phyloP scores from a whole-genome alignment of 2,888 invertebrate genomes.

The Parnassius apollo region DNA sequence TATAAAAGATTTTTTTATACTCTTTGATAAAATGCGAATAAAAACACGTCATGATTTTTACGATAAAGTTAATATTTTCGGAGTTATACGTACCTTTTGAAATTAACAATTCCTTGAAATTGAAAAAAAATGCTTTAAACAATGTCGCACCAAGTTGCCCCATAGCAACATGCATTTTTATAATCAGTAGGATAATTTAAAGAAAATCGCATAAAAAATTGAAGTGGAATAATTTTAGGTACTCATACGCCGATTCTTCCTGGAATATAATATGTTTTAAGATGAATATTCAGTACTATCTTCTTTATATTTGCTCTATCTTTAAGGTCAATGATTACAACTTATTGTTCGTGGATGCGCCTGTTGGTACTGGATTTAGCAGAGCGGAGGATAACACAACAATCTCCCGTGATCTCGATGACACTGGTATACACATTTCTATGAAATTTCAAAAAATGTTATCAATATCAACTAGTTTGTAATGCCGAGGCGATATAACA shows the following conservation, averaged over 20 bases:
- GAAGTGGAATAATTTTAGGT: too few species aligned
- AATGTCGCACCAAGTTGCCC: too few species aligned
- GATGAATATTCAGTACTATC: background rate
- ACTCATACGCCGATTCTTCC: background rate
- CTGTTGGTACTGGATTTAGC: slow-evolving; percentile 93
- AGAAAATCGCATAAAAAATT: too few species aligned
- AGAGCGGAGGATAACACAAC: slow-evolving; percentile 58
- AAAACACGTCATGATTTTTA: too few species aligned
- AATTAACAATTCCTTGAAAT: too few species aligned
- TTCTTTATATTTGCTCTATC: slow-evolving; percentile 24
- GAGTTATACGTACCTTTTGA: too few species aligned
- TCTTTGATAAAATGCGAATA: too few species aligned
- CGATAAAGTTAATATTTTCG: too few species aligned
- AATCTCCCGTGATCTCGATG: slow-evolving; percentile 27
- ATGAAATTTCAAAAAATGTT: background rate
- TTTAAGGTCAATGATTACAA: slow-evolving; percentile 86
- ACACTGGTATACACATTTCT: slow-evolving; percentile 13
- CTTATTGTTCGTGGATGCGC: slow-evolving; percentile 93
- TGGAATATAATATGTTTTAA: background rate
- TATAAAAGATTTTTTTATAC: too few species aligned
- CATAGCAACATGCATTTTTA: too few species aligned
- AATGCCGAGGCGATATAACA: background rate
- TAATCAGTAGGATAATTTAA: too few species aligned
- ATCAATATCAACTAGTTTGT: background rate
- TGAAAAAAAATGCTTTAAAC: too few species aligned